Conservation (phyloP, 2,888 invertebrate species). For the Pristionchus maxplancki region DNA sequence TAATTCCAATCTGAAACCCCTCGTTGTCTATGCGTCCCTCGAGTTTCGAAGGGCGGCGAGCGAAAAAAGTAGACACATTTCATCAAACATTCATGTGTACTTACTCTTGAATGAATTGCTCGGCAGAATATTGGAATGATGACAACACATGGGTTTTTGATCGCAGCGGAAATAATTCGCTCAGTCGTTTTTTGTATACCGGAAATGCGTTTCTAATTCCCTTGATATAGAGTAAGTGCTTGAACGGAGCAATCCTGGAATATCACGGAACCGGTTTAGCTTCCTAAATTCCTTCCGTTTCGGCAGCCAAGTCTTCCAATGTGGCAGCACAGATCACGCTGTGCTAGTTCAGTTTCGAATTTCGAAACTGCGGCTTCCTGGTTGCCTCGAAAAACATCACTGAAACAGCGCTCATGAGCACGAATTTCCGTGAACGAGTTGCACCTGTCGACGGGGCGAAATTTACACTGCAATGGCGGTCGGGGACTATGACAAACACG, state of each 20-base stretch:
- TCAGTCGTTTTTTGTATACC: background rate
- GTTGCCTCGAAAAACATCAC: background rate
- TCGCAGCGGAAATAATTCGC: background rate
- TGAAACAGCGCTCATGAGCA: background rate
- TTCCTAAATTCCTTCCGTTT: slow-evolving; percentile 4
- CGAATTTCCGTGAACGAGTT: background rate
- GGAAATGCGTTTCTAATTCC: background rate
- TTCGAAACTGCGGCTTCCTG: background rate
- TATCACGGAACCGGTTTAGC: background rate
- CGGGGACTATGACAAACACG: background rate
- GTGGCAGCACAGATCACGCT: background rate
- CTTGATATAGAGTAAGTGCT: background rate
- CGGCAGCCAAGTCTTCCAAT: background rate
- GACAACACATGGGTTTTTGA: no score
- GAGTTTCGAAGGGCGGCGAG: background rate
- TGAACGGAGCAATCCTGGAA: background rate
- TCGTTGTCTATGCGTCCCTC: background rate
- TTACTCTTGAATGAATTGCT: background rate
- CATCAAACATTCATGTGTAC: background rate
- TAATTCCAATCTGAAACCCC: slow-evolving; percentile 3
- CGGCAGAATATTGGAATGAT: background rate
- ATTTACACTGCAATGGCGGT: background rate
- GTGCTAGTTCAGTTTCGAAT: background rate
- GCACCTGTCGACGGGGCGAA: background rate
- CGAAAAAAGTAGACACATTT: background rate